These are phyloP conservation scores for Dryocosmus kuriphilus DNA, from an alignment of 2,888 invertebrate genomes.

Conservation along the genomic window DNA sequence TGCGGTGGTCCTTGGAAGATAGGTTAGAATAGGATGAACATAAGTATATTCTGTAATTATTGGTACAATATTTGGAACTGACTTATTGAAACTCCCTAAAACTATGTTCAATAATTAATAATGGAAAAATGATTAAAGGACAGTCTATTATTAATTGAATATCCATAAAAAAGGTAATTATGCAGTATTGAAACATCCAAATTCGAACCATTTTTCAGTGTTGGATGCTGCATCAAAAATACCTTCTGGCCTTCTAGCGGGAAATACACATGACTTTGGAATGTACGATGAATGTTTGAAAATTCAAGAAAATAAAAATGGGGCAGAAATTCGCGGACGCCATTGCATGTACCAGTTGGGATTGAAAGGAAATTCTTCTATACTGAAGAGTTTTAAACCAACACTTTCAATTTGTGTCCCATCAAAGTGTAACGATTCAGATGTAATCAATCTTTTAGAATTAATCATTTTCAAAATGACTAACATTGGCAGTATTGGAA, in stretches of 20 bases:
- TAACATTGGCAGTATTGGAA: constrained; percentile 9
- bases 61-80: too few species aligned
- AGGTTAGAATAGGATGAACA: too few species aligned
- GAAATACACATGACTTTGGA: constrained; percentile 77
- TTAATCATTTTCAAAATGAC: constrained; percentile 28
- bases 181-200: too few species aligned
- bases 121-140: too few species aligned
- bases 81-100: too few species aligned
- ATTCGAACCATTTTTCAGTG: neutral
- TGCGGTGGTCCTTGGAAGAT: too few species aligned
- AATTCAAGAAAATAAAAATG: constrained; percentile 58
- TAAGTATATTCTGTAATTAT: too few species aligned
- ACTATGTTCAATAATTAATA: too few species aligned
- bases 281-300: constrained; percentile 77
- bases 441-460: constrained; percentile 58
- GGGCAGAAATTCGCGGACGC: constrained; percentile 72
- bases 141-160: too few species aligned
- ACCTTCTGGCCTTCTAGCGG: constrained; percentile 74
- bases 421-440: constrained; percentile 72
- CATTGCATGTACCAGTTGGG: constrained; percentile 71
- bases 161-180: too few species aligned
- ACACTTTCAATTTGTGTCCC: constrained; percentile 74
- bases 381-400: constrained; percentile 53
- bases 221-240: constrained; percentile 11
- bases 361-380: neutral